Base-by-base conservation (phyloP, 2,888 invertebrate genomes). In the Campoletis raptor region DNA sequence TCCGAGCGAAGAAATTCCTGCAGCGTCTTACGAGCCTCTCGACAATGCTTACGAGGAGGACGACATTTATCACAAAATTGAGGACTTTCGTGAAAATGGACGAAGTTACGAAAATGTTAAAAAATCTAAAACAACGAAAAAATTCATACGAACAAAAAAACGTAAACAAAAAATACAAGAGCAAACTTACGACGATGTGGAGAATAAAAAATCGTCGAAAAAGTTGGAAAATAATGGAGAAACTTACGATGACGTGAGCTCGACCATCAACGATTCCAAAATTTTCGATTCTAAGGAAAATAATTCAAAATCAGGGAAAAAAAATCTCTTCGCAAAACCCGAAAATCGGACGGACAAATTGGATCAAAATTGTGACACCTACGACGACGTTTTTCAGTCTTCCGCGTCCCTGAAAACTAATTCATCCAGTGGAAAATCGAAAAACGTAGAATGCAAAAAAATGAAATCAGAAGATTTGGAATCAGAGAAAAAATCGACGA, bases 61-160 rank as follows among this genome's bases (percentile, higher is more conserved):
- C 24, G 92, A 92, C 9, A 91, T 94, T 81, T 94, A 94, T 76
- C 91, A 94, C 40, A 92, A 89, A 40, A 94, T 94, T 61, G 93
- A 94, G 54, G 94, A 94, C 37, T 79, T 93, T 48, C 66, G 74
- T 15, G 81, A 74, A 1, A 61, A 69, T 24, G 24, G 66, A 4
- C 81, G 48, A 10, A 86, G 69, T 12, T 93, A 93, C 82, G 91
- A 92, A 48, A 92, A 92, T 81, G 66, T 90, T 4, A 88, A 86
- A 77, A 88, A 86, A 4, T 42, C 36, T 10, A 70, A 67, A 45
- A 15, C 36, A 24, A 5, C 15, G 10, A 85, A 86, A 52, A 86
- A 79, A 66, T 12, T 48, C 8, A 42, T n/a, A 7, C 72, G 42
- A 37, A 87, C 36, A 18, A 83, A 57, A 21, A 80, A 78, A 72